Evolutionary conservation across 2,888 invertebrate genomes (phyloP).

Genomic region (Parnassius glacialis): DNA sequence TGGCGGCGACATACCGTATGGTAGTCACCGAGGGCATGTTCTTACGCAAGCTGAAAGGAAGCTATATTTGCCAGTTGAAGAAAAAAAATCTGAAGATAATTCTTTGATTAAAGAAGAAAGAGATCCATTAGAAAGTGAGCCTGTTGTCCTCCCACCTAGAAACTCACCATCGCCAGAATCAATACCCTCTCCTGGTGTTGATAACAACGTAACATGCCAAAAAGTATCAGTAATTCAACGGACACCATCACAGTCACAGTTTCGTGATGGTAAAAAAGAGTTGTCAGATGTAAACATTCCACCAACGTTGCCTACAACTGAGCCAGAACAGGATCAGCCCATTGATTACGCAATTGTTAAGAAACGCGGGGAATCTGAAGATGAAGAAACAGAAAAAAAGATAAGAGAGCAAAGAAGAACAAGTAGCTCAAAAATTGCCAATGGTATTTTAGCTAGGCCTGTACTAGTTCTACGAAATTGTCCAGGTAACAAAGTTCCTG

Average conservation of each 20-base stretch:
- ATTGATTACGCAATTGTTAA: conserved; percentile 94
- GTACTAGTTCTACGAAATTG: conserved; percentile 78
- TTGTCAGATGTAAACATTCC: conserved; percentile 75
- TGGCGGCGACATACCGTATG: conserved; percentile 90
- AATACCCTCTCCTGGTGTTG: conserved; percentile 83
- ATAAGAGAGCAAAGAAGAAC: conserved; percentile 85
- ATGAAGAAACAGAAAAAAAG: conserved; percentile 85
- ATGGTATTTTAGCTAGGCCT: conserved; percentile 77
- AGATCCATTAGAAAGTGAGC: conserved; percentile 83
- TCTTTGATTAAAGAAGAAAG: conserved; percentile 83
- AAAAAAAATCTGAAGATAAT: conserved; percentile 77
- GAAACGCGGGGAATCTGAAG: conserved; percentile 85
- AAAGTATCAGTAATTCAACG: conserved; percentile 91
- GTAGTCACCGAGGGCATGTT: conserved; percentile 87
- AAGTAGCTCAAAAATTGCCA: conserved; percentile 84
- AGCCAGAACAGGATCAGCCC: conserved; percentile 91
- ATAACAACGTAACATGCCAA: conserved; percentile 85
- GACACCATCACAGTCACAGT: conserved; percentile 83
- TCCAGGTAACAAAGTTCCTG: conserved; percentile 81
- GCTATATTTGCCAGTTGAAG: conserved; percentile 86
- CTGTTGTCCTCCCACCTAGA: conserved; percentile 78
- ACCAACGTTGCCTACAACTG: conserved; percentile 70
- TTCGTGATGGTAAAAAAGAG: conserved; percentile 73
- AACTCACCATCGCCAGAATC: conserved; percentile 77
- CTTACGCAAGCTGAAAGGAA: conserved; percentile 91